A percentile compares a stretch with the other conserved stretches of the same genome.
These are phyloP conservation scores for Sminthurides aquaticus DNA, from an alignment of 2,888 invertebrate species.

Conservation along the genomic window DNA sequence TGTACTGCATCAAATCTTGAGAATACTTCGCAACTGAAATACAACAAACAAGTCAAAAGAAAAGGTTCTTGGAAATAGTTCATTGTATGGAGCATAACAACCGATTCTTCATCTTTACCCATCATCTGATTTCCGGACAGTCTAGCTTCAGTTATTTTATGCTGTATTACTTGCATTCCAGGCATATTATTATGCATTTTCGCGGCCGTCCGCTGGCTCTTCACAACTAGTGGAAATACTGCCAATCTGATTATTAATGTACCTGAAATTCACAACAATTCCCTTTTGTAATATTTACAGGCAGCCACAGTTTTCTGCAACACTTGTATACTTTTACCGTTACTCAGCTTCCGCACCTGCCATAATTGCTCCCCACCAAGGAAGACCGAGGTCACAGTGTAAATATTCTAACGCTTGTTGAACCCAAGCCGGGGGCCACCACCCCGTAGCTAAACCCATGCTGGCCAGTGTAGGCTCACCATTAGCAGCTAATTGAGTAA, in stretches of 20 bases:
- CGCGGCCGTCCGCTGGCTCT: constrained; percentile 71
- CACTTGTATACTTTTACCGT: too few relatives aligned
- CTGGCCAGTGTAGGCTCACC: constrained; percentile 73
- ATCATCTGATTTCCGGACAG: constrained; percentile 72
- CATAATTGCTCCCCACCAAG: constrained; percentile 88
- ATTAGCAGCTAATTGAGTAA: background rate
- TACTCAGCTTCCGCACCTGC: constrained; percentile 51
- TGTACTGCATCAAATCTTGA: constrained; percentile 70
- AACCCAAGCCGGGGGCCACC: constrained; percentile 72
- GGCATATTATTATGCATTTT: constrained; percentile 78
- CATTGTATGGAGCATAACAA: too few relatives aligned
- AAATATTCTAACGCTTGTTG: constrained; percentile 73
- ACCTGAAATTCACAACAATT: constrained; percentile 48
- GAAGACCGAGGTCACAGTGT: constrained; percentile 71
- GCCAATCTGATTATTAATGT: constrained; percentile 66
- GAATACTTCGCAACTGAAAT: constrained; percentile 60
- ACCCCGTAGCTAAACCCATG: constrained; percentile 69
- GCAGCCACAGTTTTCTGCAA: too few relatives aligned
- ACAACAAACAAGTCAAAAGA: background rate
- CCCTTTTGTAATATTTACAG: background rate
- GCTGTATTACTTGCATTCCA: constrained; percentile 70
- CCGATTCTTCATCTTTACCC: constrained; percentile 48
- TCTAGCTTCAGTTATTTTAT: constrained; percentile 79
- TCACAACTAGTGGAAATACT: constrained; percentile 78
- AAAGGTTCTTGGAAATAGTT: too few relatives aligned